phyloP scores from a whole-genome alignment of 2,113 vertebrate genomes.

The Pelmatolapia mariae region DNA sequence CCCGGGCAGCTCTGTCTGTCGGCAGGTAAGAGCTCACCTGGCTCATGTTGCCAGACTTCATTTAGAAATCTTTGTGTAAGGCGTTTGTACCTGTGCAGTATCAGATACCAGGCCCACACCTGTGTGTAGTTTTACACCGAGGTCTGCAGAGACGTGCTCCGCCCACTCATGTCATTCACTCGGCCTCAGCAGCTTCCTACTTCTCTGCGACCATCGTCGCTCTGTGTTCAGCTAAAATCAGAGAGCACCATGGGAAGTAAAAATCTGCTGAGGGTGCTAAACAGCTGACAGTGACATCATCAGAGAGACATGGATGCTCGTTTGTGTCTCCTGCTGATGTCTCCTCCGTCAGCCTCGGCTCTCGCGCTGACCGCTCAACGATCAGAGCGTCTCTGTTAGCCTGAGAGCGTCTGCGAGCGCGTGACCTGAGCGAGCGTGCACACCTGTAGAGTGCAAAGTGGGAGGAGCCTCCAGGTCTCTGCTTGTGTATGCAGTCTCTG shows the following conservation, averaged over 20 bases:
- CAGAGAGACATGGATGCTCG: not conserved
- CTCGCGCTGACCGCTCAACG: accelerated
- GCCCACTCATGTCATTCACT: not conserved
- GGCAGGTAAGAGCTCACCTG: slow-evolving; percentile 66
- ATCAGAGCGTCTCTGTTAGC: not conserved
- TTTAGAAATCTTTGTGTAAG: not conserved
- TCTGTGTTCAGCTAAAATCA: not conserved
- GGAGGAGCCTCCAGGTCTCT: not conserved
- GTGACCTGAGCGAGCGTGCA: not conserved
- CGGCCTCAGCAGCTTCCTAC: not conserved
- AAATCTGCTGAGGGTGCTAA: not conserved
- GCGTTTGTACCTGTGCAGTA: not conserved
- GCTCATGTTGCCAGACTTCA: not conserved
- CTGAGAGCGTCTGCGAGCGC: not conserved
- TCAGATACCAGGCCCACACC: not conserved
- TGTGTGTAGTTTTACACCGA: not conserved
- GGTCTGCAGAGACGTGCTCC: not conserved
- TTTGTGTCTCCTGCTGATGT: not conserved
- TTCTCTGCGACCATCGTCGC: not conserved
- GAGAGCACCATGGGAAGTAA: not conserved
- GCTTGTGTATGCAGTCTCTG: slow-evolving; percentile 65
- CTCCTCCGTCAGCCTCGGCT: not conserved
- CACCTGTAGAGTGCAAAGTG: not conserved
- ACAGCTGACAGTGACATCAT: not conserved
- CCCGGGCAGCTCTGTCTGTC: slow-evolving; percentile 71